phyloP scores from a whole-genome alignment of 2,888 invertebrate species.

The Celastrina argiolus region DNA sequence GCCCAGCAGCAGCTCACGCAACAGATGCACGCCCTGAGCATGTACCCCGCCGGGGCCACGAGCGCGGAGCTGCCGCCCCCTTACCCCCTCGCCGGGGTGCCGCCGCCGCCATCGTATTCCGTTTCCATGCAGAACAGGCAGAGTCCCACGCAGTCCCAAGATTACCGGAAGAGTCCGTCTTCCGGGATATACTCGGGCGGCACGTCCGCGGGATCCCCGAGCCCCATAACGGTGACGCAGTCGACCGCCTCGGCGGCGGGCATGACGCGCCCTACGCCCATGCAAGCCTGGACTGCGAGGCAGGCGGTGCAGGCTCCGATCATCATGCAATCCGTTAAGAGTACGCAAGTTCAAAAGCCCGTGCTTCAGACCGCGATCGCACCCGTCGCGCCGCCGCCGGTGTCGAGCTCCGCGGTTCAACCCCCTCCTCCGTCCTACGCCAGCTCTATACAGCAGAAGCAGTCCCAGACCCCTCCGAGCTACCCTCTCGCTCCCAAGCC shows the following conservation, averaged over 20 bases:
- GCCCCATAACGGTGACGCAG: conserved; percentile 85
- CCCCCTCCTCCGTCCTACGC: conserved; percentile 91
- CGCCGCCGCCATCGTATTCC: conserved; percentile 90
- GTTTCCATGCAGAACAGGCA: conserved; percentile 92
- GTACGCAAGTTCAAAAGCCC: conserved; percentile 96
- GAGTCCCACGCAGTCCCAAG: conserved; percentile 89
- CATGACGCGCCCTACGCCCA: conserved; percentile 87
- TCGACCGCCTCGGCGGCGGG: conserved; percentile 80
- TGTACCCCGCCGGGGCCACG: conserved; percentile 81
- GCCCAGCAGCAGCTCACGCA: conserved; percentile 91
- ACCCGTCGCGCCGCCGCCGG: conserved; percentile 85
- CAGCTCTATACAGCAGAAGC: conserved; percentile 87
- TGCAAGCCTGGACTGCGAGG: conserved; percentile 90
- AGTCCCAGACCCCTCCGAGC: conserved; percentile 69
- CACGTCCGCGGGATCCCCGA: conserved; percentile 89
- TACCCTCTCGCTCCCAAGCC: conserved; percentile 75
- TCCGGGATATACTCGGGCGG: conserved; percentile 91
- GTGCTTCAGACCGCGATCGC: conserved; percentile 96
- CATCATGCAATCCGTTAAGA: conserved; percentile 97
- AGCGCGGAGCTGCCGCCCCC: conserved; percentile 84
- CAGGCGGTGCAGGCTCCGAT: conserved; percentile 95
- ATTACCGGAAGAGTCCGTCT: conserved; percentile 90
- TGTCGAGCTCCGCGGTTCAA: conserved; percentile 67
- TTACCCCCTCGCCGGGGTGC: conserved; percentile 80
- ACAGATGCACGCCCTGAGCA: conserved; percentile 90